Evolutionary conservation across 2,797 vertebrate species (phyloP).

Genomic region (Esox lucius): DNA sequence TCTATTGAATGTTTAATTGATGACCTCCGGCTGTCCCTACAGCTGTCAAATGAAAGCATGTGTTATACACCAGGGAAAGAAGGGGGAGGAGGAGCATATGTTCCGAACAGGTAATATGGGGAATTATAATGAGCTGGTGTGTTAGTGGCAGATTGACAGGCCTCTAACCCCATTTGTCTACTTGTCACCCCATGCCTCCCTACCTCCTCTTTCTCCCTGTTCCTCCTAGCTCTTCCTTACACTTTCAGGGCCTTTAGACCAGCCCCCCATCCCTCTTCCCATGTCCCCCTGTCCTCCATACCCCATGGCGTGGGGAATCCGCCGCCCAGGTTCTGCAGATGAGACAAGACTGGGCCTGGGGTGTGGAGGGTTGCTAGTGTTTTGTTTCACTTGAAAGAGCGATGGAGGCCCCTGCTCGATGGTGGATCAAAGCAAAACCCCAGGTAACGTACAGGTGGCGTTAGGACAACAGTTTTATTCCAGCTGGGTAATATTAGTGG

Average conservation of each 20-base stretch:
- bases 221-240: constrained; percentile 10
- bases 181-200: constrained; percentile 20
- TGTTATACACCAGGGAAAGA: background rate
- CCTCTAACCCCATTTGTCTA: constrained; percentile 53
- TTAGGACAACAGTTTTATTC: constrained; percentile 47
- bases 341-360: too few relatives aligned
- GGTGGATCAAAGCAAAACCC: too few relatives aligned
- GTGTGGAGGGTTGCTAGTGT: too few relatives aligned
- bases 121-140: constrained; percentile 63
- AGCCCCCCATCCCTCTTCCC: background rate
- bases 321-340: too few relatives aligned
- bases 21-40: constrained; percentile 60
- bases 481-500: background rate
- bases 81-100: constrained; percentile 40
- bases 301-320: too few relatives aligned
- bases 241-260: background rate
- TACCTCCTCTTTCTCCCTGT: background rate
- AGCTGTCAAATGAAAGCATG: constrained; percentile 44
- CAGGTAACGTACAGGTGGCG: constrained; percentile 19
- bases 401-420: too few relatives aligned
- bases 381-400: too few relatives aligned
- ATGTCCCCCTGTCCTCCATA: background rate
- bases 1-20: constrained; percentile 65
- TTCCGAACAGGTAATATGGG: constrained; percentile 42
- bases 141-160: constrained; percentile 47